Base-by-base conservation (phyloP, 2,888 invertebrate genomes). In the Marronus borbonicus region DNA sequence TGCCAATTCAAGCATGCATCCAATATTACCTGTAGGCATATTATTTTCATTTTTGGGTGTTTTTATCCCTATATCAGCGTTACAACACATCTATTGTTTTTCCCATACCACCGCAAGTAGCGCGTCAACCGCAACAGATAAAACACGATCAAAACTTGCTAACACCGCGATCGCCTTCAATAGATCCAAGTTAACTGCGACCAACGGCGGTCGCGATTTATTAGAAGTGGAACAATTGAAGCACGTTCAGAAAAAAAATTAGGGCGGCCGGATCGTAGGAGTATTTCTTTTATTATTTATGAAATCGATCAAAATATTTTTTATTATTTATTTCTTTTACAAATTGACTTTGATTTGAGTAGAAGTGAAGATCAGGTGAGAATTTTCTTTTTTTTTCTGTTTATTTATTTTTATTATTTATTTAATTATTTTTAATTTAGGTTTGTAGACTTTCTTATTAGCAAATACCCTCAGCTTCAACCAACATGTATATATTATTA, bases 131-230 rank as follows among this genome's bases (percentile, higher is more conserved):
- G 55, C 70, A 58, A 69, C 49, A 58, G 70, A 70, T 70, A 70
- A 70, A 58, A 36, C 55, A 12, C 70, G 70, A 55, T 58, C 70
- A 55, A 50, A 55, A 70, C 58, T 39, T 31, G 55, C 10, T 36
- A 31, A 31, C 17, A 39, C 58, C 36, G 70, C 70, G 36, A 70
- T 58, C 17, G 36, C 58, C n/a, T 55, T 44, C 70, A 58, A 36
- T 58, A 70, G 70, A 70, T 17, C 39, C n/a, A 58, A 58, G 70
- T 70, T 70, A 55, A 70, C 75, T 75, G 75, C 20, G 62, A 49
- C 28, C 62, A 50, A 14, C 24, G 52, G n/a, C 75, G 75, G 70
- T 58, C 70, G 36, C 20, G 44, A 44, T 44, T 44, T 44, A 44
- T 44, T 44, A 12, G 44, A 44, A 44, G 12, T 44, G 10, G 3